These are phyloP conservation scores for Phenganax marumi DNA, from an alignment of 92 coral and sea anemone genomes.

Conservation along the genomic window DNA sequence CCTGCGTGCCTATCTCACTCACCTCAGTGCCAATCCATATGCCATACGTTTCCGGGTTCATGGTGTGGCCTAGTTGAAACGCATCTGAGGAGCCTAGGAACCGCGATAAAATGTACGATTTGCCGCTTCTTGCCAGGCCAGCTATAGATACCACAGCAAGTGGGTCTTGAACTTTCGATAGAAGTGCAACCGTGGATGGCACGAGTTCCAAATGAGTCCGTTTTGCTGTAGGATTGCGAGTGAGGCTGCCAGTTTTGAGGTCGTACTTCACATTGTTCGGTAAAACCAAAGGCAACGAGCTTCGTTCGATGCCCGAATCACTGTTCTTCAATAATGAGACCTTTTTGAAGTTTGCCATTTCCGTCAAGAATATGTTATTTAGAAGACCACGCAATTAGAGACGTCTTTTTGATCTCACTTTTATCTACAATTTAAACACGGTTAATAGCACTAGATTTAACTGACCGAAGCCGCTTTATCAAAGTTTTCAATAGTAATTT, in stretches of 20 bases:
- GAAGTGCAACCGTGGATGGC: constrained; percentile 55
- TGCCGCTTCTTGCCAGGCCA: constrained; percentile 83
- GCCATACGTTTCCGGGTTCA: constrained; percentile 85
- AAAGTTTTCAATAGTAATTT: too few species aligned
- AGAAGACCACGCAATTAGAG: too few species aligned
- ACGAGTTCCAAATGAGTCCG: constrained; percentile 59
- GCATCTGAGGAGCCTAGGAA: constrained; percentile 71
- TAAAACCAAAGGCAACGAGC: constrained; percentile 66
- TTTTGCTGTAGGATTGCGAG: constrained; percentile 29
- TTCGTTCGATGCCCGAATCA: not conserved
- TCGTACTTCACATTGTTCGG: constrained; percentile 70
- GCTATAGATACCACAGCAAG: constrained; percentile 82
- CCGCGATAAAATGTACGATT: constrained; percentile 74
- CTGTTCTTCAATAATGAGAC: too few species aligned
- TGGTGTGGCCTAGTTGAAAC: constrained; percentile 68
- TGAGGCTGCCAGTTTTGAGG: constrained; percentile 47
- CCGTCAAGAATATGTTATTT: too few species aligned
- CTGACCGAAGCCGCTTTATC: not conserved
- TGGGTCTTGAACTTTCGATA: constrained; percentile 59
- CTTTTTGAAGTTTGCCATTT: too few species aligned
- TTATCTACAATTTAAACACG: not conserved
- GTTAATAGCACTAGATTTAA: not conserved
- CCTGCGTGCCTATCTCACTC: constrained; percentile 60
- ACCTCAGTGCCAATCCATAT: constrained; percentile 74
- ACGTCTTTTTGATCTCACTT: not conserved